A percentile compares a stretch with the other conserved stretches of the same genome.
Conservation (phyloP, 2,888 invertebrate species). For the Corbicula japonica region DNA sequence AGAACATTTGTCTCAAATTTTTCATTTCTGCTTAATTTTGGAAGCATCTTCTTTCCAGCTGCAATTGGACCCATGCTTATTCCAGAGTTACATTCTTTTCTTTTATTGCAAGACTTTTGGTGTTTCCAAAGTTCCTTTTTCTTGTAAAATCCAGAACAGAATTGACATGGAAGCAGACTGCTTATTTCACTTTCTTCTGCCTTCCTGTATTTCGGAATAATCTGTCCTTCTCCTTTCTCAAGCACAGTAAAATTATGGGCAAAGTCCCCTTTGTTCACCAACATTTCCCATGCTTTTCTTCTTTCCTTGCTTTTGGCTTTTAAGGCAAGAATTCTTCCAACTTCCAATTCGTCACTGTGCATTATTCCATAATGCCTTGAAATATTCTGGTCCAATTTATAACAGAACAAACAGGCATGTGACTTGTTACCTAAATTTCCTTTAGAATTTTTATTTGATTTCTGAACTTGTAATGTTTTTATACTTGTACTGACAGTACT, state of each 20-base stretch:
- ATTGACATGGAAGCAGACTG: slow-evolving; percentile 42
- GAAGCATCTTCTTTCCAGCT: slow-evolving; percentile 20
- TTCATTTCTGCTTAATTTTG: slow-evolving; percentile 11
- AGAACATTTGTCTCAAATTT: slow-evolving; percentile 12
- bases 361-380: slow-evolving; percentile 38
- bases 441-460: slow-evolving; percentile 7
- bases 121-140: slow-evolving; percentile 57
- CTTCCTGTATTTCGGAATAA: slow-evolving; percentile 50
- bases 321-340: slow-evolving; percentile 39
- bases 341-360: slow-evolving; percentile 42
- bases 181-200: slow-evolving; percentile 9
- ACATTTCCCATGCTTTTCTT: slow-evolving; percentile 44
- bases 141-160: slow-evolving; percentile 41
- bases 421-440: slow-evolving; percentile 1
- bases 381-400: slow-evolving; percentile 33
- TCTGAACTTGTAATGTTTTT: slow-evolving; percentile 12
- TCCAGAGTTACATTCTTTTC: slow-evolving; percentile 7
- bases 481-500: slow-evolving; percentile 8
- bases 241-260: slow-evolving; percentile 43
- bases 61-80: slow-evolving; percentile 22
- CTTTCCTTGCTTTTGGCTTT: slow-evolving; percentile 36
- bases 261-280: slow-evolving; percentile 54
- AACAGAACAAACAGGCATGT: slow-evolving; percentile 52
- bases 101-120: slow-evolving; percentile 32
- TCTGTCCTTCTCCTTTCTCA: slow-evolving; percentile 42